Base-by-base conservation (phyloP, 30 jellyfish, hydroid and myxozoan genomes). In the Sanderia malayensis region DNA sequence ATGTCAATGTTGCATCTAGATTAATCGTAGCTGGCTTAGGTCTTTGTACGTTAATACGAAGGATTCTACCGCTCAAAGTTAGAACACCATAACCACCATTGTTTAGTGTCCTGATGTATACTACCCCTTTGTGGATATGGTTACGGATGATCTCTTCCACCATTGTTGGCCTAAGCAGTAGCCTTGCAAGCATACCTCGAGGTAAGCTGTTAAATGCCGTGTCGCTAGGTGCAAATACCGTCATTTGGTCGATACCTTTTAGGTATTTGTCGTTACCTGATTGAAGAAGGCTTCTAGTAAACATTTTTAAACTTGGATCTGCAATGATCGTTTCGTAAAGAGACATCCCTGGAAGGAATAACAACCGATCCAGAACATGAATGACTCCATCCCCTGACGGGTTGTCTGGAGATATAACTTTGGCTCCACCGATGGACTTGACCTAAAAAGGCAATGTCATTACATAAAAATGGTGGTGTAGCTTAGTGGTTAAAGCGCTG, bases 171-270 rank as follows among this genome's bases (percentile, higher is more conserved):
- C 46, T 46, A 26, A 58, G 61, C 44, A 62, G 80, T 47, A 83
- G 45, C 0, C 57, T n/a, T 19, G 61, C 61, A 25, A 44, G 75
- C 66, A 70, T 46, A 19, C 61, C 74, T 4, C 29, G 46, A 0
- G 88, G 76, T 53, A 83, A 28, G 7, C 59, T 64, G 8, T 63
- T 32, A 44, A 83, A 46, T 2, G 95, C 95, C 13, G 31, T 68
- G 60, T 83, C 76, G 11, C 72, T 63, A n/a, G 95, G 95, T 2
- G 88, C 95, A 59, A 83, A 83, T 8, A 83, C 61, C 19, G 95
- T 73, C 46, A 83, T 31, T n/a, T 60, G 80, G 37, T 62, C 74
- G 2, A 25, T 53, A 9, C 71, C 88, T 46, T 37, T 37, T 21
- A 83, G 33, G 59, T 37, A 68, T 9, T 19, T 57, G 45, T 74